Evolutionary conservation across 2,797 vertebrate genomes (phyloP).

Genomic region (Buceros bicornis): DNA sequence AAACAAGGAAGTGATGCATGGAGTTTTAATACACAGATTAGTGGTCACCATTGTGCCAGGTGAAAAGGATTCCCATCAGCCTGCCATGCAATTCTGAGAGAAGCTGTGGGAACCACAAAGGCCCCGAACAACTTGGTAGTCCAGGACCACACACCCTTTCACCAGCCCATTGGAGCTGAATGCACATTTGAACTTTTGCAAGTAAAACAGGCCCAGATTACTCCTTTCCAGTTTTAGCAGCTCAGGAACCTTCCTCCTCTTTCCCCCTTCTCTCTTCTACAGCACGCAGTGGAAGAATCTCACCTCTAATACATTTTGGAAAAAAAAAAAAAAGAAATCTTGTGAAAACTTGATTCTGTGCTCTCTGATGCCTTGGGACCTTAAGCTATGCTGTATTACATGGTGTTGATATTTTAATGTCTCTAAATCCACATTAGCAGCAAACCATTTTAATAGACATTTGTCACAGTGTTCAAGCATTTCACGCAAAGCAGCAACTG

Average conservation of each 20-base stretch:
- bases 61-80: background rate
- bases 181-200: background rate
- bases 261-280: background rate
- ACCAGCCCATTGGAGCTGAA: background rate
- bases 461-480: slow-evolving; percentile 13
- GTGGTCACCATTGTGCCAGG: background rate
- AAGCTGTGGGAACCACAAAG: background rate
- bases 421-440: slow-evolving; percentile 14
- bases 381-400: background rate
- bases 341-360: background rate
- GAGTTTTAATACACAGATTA: background rate
- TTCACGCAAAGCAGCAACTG: background rate
- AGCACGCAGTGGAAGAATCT: background rate
- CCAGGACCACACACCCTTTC: background rate
- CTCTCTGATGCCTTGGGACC: background rate
- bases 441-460: slow-evolving; percentile 22
- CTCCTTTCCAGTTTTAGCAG: background rate
- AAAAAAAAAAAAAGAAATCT: background rate
- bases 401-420: background rate
- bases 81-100: background rate
- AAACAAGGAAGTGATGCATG: background rate
- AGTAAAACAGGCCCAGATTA: background rate
- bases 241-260: background rate
- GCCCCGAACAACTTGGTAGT: background rate
- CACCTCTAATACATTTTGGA: background rate